phyloP scores from a whole-genome alignment of 2,797 vertebrate species.

The Labroides dimidiatus region DNA sequence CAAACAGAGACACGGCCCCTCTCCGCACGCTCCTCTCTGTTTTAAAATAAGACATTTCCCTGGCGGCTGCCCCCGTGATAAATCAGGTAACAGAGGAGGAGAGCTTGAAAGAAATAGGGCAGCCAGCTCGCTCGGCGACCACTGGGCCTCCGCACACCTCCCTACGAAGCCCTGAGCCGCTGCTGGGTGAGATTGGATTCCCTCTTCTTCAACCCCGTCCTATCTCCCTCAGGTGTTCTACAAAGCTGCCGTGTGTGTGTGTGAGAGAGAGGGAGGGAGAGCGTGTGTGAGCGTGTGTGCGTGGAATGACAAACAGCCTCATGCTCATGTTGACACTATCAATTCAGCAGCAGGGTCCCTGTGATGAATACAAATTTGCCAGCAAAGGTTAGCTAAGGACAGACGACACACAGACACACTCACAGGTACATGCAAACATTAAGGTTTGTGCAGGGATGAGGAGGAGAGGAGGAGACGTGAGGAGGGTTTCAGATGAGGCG shows the following conservation, averaged over 20 bases:
- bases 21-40: not conserved
- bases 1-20: conserved; percentile 16
- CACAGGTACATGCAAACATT: not conserved
- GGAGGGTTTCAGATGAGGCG: conserved; percentile 10
- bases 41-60: conserved; percentile 70
- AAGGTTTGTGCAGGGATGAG: not conserved
- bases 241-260: conserved; percentile 8
- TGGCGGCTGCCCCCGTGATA: conserved; percentile 52
- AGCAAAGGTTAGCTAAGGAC: conserved; percentile 69
- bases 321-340: conserved; percentile 70
- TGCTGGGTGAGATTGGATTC: conserved; percentile 65
- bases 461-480: conserved; percentile 1
- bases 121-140: conserved; percentile 26
- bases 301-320: conserved; percentile 48
- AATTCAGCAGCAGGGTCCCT: conserved; percentile 50
- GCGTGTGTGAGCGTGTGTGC: conserved; percentile 10
- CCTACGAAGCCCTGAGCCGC: conserved; percentile 56
- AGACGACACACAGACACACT: conserved; percentile 5
- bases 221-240: conserved; percentile 36
- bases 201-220: conserved; percentile 44
- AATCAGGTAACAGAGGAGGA: conserved; percentile 62
- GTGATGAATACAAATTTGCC: conserved; percentile 71
- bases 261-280: not conserved
- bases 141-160: conserved; percentile 39
- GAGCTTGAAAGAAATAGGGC: conserved; percentile 65